Evolutionary conservation across 2,888 invertebrate species (phyloP).

Genomic region (Ichneumoninae sp.): DNA sequence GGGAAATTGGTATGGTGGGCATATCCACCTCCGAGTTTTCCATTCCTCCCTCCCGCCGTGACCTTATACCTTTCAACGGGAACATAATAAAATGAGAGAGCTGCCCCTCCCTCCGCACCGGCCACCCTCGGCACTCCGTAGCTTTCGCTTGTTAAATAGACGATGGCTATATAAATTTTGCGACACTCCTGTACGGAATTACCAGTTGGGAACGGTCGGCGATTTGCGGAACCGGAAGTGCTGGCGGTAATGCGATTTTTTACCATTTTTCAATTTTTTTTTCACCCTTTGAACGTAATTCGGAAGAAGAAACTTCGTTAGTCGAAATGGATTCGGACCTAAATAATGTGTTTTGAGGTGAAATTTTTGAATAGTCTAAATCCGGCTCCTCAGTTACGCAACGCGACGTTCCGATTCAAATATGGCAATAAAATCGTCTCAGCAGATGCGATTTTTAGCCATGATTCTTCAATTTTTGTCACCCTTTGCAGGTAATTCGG

Average conservation of each 20-base stretch:
- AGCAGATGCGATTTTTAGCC: too few species aligned
- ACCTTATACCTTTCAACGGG: constrained; percentile 62
- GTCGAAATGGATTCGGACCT: not conserved
- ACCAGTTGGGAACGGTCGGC: not conserved
- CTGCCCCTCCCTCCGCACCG: not conserved
- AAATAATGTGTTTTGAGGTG: not conserved
- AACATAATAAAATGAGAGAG: constrained; percentile 63
- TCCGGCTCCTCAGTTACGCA: not conserved
- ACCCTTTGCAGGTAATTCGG: too few species aligned
- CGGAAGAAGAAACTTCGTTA: not conserved
- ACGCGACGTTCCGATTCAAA: not conserved
- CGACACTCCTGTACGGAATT: not conserved
- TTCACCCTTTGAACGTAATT: not conserved
- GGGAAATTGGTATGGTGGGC: constrained; percentile 66
- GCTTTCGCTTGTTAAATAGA: not conserved
- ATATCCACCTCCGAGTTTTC: constrained; percentile 55
- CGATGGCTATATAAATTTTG: constrained; percentile 39
- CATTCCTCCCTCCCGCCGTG: constrained; percentile 25
- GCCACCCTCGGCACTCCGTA: not conserved
- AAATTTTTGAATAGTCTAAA: not conserved
- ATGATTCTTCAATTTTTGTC: too few species aligned
- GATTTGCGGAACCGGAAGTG: too few species aligned
- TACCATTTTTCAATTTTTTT: not conserved
- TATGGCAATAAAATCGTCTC: not conserved
- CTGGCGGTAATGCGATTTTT: too few species aligned